A percentile compares a stretch with the other conserved stretches of the same genome.
These are phyloP conservation scores for Nylanderia fulva DNA, from an alignment of 1,140 invertebrate species.

Conservation along the genomic window DNA sequence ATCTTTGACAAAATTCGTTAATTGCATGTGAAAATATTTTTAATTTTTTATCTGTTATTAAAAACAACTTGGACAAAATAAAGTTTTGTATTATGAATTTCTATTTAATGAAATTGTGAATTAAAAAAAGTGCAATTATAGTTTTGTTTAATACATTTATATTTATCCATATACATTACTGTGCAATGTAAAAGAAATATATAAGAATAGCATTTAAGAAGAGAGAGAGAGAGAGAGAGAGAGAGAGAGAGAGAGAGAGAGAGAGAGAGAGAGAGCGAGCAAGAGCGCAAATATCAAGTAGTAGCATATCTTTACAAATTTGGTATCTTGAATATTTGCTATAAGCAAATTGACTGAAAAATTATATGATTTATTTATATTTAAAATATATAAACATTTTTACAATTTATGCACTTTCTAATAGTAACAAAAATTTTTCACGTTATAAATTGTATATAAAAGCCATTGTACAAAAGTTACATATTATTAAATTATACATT, in stretches of 20 bases:
- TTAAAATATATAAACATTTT: slow-evolving; percentile 26
- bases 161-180: slow-evolving; percentile 30
- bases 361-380: slow-evolving; percentile 42
- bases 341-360: slow-evolving; percentile 63
- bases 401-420: slow-evolving; percentile 19
- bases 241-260: too few relatives aligned
- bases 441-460: slow-evolving; percentile 18
- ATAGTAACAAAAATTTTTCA: slow-evolving; percentile 28
- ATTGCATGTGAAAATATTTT: slow-evolving; percentile 59
- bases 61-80: slow-evolving; percentile 29
- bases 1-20: slow-evolving; percentile 55
- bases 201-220: slow-evolving; percentile 12
- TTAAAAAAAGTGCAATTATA: slow-evolving; percentile 44
- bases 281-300: slow-evolving; percentile 18
- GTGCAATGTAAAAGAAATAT: slow-evolving; percentile 22
- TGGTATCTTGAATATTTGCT: slow-evolving; percentile 18
- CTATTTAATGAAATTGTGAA: slow-evolving; percentile 29
- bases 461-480: slow-evolving; percentile 7
- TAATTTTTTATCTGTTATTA: slow-evolving; percentile 68
- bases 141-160: slow-evolving; percentile 9
- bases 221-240: background rate
- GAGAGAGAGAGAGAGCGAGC: background rate
- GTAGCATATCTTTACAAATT: slow-evolving; percentile 28
- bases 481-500: slow-evolving; percentile 47
- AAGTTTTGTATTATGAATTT: slow-evolving; percentile 21